Conservation (phyloP, 2,113 vertebrate genomes). For the Clinocottus analis region DNA sequence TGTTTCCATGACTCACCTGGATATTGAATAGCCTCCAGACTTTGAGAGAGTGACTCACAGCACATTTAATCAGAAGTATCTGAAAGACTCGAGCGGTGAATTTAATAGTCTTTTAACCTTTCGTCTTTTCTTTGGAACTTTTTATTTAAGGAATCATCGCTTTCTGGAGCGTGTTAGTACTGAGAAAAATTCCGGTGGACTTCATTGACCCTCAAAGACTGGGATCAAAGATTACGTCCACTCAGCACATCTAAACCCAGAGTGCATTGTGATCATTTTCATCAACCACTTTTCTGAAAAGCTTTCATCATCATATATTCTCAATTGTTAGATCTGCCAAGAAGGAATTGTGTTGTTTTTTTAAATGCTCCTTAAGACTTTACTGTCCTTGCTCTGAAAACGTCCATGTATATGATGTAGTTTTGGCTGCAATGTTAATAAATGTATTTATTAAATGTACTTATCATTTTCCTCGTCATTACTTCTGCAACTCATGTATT, state of each 20-base stretch:
- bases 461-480: too few species aligned
- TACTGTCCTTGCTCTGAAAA: neutral
- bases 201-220: conserved; percentile 11
- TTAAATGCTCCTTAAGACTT: neutral
- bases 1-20: neutral
- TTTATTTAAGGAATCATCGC: neutral
- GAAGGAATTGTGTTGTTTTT: conserved; percentile 1
- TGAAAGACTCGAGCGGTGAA: neutral
- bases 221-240: neutral
- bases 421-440: too few species aligned
- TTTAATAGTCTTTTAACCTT: neutral
- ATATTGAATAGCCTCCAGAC: neutral
- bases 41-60: neutral
- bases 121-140: neutral
- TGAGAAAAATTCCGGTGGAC: conserved; percentile 25
- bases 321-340: neutral
- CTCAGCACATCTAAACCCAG: neutral
- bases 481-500: too few species aligned
- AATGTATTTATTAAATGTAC: too few species aligned
- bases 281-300: neutral
- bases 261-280: neutral
- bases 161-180: neutral
- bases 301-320: neutral
- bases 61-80: too few species aligned
- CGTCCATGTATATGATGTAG: too few species aligned